Percentiles rank a stretch among this genome's conserved stretches.
Evolutionary conservation across 2,888 invertebrate species (phyloP).

Genomic region (Acronicta alni): DNA sequence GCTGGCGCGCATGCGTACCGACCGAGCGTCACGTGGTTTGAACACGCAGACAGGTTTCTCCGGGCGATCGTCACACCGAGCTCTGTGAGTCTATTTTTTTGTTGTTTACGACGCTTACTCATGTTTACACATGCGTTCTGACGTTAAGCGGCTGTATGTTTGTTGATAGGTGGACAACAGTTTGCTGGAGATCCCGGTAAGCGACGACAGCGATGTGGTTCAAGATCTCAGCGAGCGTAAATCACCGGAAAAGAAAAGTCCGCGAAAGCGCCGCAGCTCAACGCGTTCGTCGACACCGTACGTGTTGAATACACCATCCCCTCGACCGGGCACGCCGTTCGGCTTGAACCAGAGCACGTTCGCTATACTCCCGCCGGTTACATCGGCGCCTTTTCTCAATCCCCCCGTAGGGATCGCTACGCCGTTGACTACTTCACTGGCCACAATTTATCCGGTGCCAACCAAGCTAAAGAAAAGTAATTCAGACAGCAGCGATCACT

Average conservation of each 20-base stretch:
- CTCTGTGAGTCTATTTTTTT: constrained; percentile 80
- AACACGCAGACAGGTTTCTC: constrained; percentile 89
- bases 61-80: constrained; percentile 88
- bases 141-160: constrained; percentile 56
- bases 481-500: constrained; percentile 75
- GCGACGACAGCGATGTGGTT: constrained; percentile 86
- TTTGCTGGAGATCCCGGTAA: constrained; percentile 82
- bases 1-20: constrained; percentile 88
- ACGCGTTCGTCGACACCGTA: constrained; percentile 84
- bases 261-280: constrained; percentile 84
- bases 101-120: constrained; percentile 63
- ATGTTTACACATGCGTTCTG: constrained; percentile 67
- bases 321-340: constrained; percentile 84
- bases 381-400: constrained; percentile 81
- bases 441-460: constrained; percentile 82
- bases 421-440: constrained; percentile 82
- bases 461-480: constrained; percentile 82
- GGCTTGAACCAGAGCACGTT: constrained; percentile 80
- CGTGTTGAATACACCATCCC: constrained; percentile 85
- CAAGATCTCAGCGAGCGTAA: constrained; percentile 85
- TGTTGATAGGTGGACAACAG: constrained; percentile 84
- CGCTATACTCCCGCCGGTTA: constrained; percentile 79
- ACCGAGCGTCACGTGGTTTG: constrained; percentile 89
- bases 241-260: constrained; percentile 85
- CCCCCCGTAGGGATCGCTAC: constrained; percentile 86